These are phyloP conservation scores for Mastomys natalensis DNA, from an alignment of 2,113 vertebrate genomes.

Conservation along the genomic window DNA sequence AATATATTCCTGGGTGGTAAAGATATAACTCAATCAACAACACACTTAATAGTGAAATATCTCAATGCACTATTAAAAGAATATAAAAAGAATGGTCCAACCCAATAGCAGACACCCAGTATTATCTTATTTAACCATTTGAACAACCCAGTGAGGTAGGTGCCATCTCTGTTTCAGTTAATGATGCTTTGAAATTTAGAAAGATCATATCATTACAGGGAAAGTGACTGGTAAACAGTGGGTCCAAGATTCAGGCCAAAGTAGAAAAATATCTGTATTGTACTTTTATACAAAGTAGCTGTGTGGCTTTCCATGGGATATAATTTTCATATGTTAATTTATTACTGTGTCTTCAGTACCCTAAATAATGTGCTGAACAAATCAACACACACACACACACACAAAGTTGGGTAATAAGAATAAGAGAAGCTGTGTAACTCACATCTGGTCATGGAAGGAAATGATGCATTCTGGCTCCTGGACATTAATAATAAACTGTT, in stretches of 20 bases:
- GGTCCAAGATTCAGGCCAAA: not conserved
- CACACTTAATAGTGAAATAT: not conserved
- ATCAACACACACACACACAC: not conserved
- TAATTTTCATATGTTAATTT: not conserved
- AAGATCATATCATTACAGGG: not conserved
- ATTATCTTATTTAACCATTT: not conserved
- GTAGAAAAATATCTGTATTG: not conserved
- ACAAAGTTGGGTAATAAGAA: not conserved
- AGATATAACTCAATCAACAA: not conserved
- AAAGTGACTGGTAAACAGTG: not conserved
- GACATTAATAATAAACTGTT: conserved; percentile 22
- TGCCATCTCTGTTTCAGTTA: conserved; percentile 7
- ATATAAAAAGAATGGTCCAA: not conserved
- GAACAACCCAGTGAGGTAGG: not conserved
- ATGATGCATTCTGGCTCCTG: not conserved
- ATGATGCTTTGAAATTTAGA: not conserved
- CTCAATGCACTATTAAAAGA: not conserved
- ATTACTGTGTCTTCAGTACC: not conserved
- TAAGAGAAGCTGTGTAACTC: not conserved
- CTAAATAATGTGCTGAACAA: not conserved
- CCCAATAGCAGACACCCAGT: not conserved
- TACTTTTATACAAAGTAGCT: not conserved
- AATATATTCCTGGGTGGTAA: not conserved
- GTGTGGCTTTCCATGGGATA: not conserved
- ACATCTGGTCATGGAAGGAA: not conserved